These are phyloP conservation scores for Cardiocondyla obscurior DNA, from an alignment of 1,140 invertebrate genomes.

Conservation along the genomic window DNA sequence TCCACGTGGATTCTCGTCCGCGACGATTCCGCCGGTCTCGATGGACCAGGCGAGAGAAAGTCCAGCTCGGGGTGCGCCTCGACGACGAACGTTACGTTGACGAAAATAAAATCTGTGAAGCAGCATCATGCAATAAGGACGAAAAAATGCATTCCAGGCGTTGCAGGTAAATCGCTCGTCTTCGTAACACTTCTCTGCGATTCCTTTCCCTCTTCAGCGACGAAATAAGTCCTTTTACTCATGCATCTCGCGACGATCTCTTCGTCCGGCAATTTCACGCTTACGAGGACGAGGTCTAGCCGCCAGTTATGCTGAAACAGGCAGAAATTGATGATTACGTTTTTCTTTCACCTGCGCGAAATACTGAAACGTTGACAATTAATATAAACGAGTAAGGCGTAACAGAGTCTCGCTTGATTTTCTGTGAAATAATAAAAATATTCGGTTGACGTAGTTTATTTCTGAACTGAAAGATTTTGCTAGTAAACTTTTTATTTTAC, in stretches of 20 bases:
- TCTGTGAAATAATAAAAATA: too few species aligned
- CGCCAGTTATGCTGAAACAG: not conserved
- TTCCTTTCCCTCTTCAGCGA: not conserved
- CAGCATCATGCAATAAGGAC: not conserved
- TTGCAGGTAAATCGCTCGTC: not conserved
- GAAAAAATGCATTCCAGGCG: not conserved
- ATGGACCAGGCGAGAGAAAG: constrained; percentile 7
- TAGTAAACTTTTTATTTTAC: too few species aligned
- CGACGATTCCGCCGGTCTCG: not conserved
- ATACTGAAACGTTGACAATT: not conserved
- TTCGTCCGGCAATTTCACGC: too few species aligned
- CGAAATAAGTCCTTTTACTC: not conserved
- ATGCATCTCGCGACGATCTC: not conserved
- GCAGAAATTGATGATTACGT: not conserved
- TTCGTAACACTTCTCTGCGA: too few species aligned
- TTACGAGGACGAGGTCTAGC: too few species aligned
- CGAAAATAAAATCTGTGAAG: not conserved
- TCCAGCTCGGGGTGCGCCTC: not conserved
- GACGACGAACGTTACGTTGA: not conserved
- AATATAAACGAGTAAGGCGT: not conserved
- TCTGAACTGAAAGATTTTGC: too few species aligned
- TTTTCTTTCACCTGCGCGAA: not conserved
- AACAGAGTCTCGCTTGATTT: not conserved
- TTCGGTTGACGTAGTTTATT: too few species aligned
- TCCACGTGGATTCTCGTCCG: not conserved